These are phyloP conservation scores for Eulemur rubriventer DNA, from an alignment of 2,797 vertebrate genomes.

Conservation along the genomic window DNA sequence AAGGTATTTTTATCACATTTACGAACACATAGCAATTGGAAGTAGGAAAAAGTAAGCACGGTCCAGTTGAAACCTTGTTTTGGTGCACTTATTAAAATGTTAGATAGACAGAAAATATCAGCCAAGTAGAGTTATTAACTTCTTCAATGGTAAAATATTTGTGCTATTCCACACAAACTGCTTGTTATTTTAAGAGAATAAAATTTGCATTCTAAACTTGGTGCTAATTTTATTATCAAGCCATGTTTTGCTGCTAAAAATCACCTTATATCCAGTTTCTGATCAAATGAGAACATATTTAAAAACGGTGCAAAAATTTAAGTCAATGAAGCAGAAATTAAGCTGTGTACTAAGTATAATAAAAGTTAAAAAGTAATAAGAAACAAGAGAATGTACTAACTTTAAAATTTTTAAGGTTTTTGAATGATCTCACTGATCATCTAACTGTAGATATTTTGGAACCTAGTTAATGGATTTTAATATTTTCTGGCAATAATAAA, in stretches of 20 bases:
- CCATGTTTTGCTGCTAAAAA: background rate
- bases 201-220: background rate
- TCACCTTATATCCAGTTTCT: background rate
- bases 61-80: background rate
- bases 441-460: background rate
- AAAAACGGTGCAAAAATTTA: background rate
- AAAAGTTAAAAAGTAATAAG: background rate
- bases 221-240: background rate
- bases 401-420: background rate
- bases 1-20: background rate
- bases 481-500: background rate
- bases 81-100: background rate
- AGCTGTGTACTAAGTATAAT: background rate
- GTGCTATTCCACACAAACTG: background rate
- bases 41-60: background rate
- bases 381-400: background rate
- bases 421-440: background rate
- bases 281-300: background rate
- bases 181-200: background rate
- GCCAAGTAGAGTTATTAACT: background rate
- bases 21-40: background rate
- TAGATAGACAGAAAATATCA: background rate
- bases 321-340: background rate
- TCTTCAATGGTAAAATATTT: background rate
- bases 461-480: background rate